A percentile compares a stretch with the other conserved stretches of the same genome.
These are phyloP conservation scores for Rhodinocichla rosea DNA, from an alignment of 2,113 vertebrate genomes.

Conservation along the genomic window DNA sequence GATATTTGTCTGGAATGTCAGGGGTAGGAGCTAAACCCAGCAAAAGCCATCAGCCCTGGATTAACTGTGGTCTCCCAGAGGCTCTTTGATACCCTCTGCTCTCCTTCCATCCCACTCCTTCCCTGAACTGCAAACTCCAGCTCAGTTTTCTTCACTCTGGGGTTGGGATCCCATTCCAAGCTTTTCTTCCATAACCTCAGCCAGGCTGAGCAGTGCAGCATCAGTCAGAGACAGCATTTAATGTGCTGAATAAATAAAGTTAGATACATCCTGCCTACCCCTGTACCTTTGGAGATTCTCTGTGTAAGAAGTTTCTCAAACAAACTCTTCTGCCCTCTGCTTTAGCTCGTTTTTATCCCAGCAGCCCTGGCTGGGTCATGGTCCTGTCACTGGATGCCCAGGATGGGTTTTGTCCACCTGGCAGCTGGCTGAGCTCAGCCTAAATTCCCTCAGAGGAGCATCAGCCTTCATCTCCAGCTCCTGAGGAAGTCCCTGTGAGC, in stretches of 20 bases:
- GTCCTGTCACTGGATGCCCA: not conserved
- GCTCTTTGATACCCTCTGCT: not conserved
- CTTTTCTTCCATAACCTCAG: not conserved
- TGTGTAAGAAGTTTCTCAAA: not conserved
- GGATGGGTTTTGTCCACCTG: not conserved
- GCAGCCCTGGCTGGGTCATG: not conserved
- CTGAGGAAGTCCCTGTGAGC: not conserved
- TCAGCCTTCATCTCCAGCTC: fast-evolving
- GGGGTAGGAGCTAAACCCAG: not conserved
- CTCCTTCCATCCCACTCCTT: not conserved
- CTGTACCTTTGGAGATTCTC: not conserved
- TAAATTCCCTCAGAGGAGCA: not conserved
- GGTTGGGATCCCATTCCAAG: not conserved
- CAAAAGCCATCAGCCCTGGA: not conserved
- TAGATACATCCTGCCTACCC: not conserved
- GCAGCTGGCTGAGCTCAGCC: not conserved
- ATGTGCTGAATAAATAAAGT: not conserved
- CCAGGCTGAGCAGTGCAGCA: not conserved
- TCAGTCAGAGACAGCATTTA: not conserved
- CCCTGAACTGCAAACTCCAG: not conserved
- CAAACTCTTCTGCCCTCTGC: not conserved
- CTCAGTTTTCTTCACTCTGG: too few species aligned
- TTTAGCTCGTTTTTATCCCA: not conserved
- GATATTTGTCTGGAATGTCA: not conserved
- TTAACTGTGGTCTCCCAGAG: not conserved